A percentile compares a stretch with the other conserved stretches of the same genome.
phyloP scores from a whole-genome alignment of 1,140 invertebrate species.

The Plectrocnemia conspersa region DNA sequence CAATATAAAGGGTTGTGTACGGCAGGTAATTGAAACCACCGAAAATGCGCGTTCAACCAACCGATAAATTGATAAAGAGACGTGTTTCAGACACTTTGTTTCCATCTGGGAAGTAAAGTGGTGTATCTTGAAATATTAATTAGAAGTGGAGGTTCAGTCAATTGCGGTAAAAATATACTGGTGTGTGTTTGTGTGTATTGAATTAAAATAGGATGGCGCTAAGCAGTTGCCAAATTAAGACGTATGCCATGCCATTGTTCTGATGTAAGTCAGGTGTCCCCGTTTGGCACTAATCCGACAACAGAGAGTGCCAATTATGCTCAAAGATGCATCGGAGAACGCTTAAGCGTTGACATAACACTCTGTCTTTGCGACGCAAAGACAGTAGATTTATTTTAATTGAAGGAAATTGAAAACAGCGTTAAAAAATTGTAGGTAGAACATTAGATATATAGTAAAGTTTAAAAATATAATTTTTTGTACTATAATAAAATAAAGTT shows the following conservation, averaged over 20 bases:
- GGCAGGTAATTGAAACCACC: constrained; percentile 1
- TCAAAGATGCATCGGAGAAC: constrained; percentile 17
- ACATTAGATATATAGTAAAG: too few species aligned
- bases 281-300: constrained; percentile 30
- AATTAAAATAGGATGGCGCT: too few species aligned
- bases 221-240: constrained; percentile 28
- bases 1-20: background rate
- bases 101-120: constrained; percentile 6
- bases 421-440: too few species aligned
- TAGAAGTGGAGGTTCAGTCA: too few species aligned
- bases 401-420: too few species aligned
- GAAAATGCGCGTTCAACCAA: constrained; percentile 24
- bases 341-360: constrained; percentile 19
- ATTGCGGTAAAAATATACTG: too few species aligned
- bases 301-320: constrained; percentile 22
- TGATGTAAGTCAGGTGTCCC: constrained; percentile 32
- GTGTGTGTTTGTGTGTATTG: too few species aligned
- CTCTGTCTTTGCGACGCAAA: constrained; percentile 23
- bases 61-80: constrained; percentile 32
- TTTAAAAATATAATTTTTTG: too few species aligned
- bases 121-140: constrained; percentile 28
- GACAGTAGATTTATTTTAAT: too few species aligned
- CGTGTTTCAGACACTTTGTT: constrained; percentile 32
- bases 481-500: too few species aligned
- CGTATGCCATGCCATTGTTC: constrained; percentile 18